Evolutionary conservation across 2,888 invertebrate genomes (phyloP).

Genomic region (Willowsia nigromaculata): DNA sequence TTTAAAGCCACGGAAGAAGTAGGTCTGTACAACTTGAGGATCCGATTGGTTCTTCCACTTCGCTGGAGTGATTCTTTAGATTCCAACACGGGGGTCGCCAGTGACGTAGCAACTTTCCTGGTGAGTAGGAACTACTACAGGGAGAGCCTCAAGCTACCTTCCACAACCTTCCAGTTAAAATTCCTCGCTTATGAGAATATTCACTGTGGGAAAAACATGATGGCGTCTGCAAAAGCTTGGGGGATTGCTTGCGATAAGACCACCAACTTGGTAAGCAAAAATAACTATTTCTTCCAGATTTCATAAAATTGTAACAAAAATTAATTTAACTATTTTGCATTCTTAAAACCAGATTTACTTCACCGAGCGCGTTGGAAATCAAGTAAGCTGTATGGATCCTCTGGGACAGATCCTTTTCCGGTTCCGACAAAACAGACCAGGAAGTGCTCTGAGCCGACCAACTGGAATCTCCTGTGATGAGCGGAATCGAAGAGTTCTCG

Average conservation of each 20-base stretch:
- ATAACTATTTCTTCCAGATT: neutral
- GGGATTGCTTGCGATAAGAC: slow-evolving; percentile 28
- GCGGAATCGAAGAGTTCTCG: slow-evolving; percentile 34
- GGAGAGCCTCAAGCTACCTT: neutral
- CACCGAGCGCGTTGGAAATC: slow-evolving; percentile 44
- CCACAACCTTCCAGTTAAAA: neutral
- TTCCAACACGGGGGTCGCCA: neutral
- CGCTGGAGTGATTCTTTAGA: neutral
- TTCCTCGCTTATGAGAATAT: neutral
- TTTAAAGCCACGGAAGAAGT: slow-evolving; percentile 17
- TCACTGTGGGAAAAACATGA: neutral
- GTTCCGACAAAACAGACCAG: neutral
- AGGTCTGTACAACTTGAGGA: neutral
- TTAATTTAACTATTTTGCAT: neutral
- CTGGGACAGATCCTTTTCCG: slow-evolving; percentile 23
- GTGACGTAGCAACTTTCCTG: neutral
- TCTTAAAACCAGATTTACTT: slow-evolving; percentile 47
- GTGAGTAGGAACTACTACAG: slow-evolving; percentile 21
- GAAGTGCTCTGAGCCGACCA: slow-evolving; percentile 31
- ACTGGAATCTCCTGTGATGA: slow-evolving; percentile 69
- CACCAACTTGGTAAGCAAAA: slow-evolving; percentile 29
- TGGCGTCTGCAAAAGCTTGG: slow-evolving; percentile 37
- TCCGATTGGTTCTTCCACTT: neutral
- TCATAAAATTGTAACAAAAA: neutral
- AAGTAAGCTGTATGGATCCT: neutral